Conservation (phyloP, 1,140 invertebrate genomes). For the Venustaconcha ellipsiformis region DNA sequence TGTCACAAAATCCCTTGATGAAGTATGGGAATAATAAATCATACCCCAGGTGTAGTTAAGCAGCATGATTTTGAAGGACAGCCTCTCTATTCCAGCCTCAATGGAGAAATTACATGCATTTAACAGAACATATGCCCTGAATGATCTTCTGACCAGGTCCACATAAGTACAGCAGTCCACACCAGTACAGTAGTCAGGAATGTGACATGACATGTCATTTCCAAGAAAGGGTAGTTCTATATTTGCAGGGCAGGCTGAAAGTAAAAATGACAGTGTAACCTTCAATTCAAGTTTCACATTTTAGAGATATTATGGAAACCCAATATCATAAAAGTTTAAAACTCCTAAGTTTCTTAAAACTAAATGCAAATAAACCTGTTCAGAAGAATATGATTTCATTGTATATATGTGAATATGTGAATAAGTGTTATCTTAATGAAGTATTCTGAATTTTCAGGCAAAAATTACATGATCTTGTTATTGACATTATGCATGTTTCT, state of each 20-base stretch:
- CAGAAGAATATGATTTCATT: too few relatives aligned
- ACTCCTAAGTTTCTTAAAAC: too few relatives aligned
- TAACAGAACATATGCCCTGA: conserved; percentile 29
- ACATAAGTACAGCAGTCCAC: conserved; percentile 33
- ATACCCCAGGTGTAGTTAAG: conserved; percentile 33
- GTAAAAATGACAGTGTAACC: not conserved
- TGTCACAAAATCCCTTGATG: too few relatives aligned
- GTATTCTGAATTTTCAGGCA: too few relatives aligned
- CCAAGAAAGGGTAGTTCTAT: conserved; percentile 23
- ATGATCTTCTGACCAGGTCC: conserved; percentile 24
- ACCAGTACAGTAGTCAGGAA: conserved; percentile 28
- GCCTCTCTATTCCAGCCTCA: conserved; percentile 36
- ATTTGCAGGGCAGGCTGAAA: conserved; percentile 14
- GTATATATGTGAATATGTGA: too few relatives aligned
- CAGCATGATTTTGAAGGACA: conserved; percentile 13
- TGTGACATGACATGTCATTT: conserved; percentile 23
- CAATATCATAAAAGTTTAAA: too few relatives aligned
- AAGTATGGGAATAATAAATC: not conserved
- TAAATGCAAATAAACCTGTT: too few relatives aligned
- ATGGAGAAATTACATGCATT: conserved; percentile 34
- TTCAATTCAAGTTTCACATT: not conserved
- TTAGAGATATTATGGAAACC: not conserved
- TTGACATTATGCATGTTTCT: too few relatives aligned
- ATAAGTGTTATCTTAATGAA: too few relatives aligned
- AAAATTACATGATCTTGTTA: too few relatives aligned